Base-by-base conservation (phyloP, 2,113 vertebrate species). In the Alligator mississippiensis region DNA sequence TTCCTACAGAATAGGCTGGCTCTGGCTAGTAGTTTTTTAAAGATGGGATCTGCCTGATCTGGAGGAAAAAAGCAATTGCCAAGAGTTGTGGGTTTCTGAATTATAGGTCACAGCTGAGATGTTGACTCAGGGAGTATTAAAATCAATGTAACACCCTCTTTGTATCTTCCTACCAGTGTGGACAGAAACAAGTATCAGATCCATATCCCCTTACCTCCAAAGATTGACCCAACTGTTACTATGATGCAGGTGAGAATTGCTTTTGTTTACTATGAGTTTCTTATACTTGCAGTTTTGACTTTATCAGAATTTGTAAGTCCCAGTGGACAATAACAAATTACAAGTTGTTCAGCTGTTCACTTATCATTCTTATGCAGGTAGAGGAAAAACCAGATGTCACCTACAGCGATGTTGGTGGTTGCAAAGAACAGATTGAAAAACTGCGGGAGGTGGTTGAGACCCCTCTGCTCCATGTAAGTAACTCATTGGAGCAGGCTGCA, bases 161-260 rank as follows among this genome's bases (percentile, higher is more conserved):
- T 38, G 2, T 89, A n/a, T 15, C 83, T 94, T 87, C 85, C 96
- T 82, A 72, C 84, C 96, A 99, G 99, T 30, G 99, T 99, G 89
- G 99, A 99, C 98, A 98, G 99, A 96, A 99, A 99, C 98, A 99
- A 99, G 91, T 99, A 99, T 88, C 99, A 99, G 97, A 99, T 99
- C 96, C 99, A 99, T 84, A 99, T 99, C 66, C 99, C 99, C 8
- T 97, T 99, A 93, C 99, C 99, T 96, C 99, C 99, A 5, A 99
- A 99, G 98, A 99, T 99, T 90, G 99, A 99, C 95, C 99, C 99
- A 38, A 99, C 99, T 2, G 99, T 99, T 92, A 99, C 99, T 62
- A 99, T 99, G 99, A 99, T 99, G 99, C 99, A 99, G 98, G 99
- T 99, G 95, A 97, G 97, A 86, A 21, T 30, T 30, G 47, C 72